phyloP scores from a whole-genome alignment of 2,888 invertebrate genomes.

The Atrina japonica region DNA sequence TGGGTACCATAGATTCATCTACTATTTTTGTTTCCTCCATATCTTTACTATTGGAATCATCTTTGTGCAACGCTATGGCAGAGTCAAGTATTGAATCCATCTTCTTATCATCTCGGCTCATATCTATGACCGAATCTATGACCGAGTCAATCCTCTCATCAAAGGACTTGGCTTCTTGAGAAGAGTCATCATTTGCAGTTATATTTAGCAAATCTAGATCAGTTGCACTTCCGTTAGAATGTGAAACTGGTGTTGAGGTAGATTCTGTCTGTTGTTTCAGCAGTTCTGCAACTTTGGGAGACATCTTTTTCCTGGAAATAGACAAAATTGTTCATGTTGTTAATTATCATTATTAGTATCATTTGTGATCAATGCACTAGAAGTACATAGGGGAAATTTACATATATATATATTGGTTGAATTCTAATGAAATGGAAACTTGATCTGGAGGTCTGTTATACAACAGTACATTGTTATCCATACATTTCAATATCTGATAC shows the following conservation, averaged over 20 bases:
- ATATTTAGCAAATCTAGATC: conserved; percentile 39
- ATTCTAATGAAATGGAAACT: no score
- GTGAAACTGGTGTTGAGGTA: conserved; percentile 39
- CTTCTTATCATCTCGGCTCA: conserved; percentile 44
- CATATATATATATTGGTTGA: no score
- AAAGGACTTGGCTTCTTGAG: conserved; percentile 42
- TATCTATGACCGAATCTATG: conserved; percentile 52
- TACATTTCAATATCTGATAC: no score
- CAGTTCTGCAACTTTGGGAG: conserved; percentile 75
- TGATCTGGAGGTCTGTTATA: no score
- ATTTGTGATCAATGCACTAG: no score
- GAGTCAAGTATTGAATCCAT: conserved; percentile 61
- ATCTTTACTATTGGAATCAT: conserved; percentile 79
- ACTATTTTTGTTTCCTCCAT: conserved; percentile 47
- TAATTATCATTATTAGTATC: conserved; percentile 8
- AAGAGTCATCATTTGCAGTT: conserved; percentile 46
- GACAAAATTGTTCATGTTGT: no score
- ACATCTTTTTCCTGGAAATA: conserved; percentile 67
- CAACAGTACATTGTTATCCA: no score
- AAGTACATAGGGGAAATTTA: no score
- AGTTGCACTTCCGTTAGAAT: conserved; percentile 23
- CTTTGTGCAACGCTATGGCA: conserved; percentile 51
- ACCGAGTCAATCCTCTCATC: conserved; percentile 47
- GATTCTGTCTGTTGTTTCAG: conserved; percentile 71
- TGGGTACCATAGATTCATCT: conserved; percentile 61